Percentiles rank a stretch among this genome's conserved stretches.
Evolutionary conservation across 2,888 invertebrate genomes (phyloP).

Genomic region (Cecidostiba fungosa): DNA sequence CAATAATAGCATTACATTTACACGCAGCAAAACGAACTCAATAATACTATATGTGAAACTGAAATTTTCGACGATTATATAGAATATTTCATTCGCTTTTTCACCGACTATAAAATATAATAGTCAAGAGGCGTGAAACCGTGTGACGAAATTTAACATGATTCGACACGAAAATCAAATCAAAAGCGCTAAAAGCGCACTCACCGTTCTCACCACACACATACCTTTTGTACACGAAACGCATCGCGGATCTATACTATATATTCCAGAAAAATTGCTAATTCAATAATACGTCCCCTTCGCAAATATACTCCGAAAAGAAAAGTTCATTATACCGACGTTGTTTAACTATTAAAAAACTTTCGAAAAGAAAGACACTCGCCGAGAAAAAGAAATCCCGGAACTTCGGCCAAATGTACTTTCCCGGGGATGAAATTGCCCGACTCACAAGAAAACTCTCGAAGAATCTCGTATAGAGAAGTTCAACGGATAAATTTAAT

Average conservation of each 20-base stretch:
- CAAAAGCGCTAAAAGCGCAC: neutral
- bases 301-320: neutral
- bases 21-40: no score
- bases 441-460: slow-evolving; percentile 23
- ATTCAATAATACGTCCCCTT: neutral
- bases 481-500: slow-evolving; percentile 54
- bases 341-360: neutral
- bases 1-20: no score
- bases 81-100: neutral
- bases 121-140: neutral
- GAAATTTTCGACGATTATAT: no score
- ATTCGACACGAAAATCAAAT: neutral
- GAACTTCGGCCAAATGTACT: slow-evolving; percentile 9
- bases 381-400: neutral
- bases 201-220: no score
- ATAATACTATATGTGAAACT: no score
- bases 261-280: neutral
- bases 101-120: neutral
- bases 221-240: neutral
- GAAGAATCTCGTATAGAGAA: neutral
- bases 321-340: no score
- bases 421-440: slow-evolving; percentile 30
- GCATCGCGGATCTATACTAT: no score
- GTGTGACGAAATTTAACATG: neutral
- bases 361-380: neutral